A percentile compares a stretch with the other conserved stretches of the same genome.
phyloP scores from a whole-genome alignment of 1,140 invertebrate species.

The Bombus polaris region DNA sequence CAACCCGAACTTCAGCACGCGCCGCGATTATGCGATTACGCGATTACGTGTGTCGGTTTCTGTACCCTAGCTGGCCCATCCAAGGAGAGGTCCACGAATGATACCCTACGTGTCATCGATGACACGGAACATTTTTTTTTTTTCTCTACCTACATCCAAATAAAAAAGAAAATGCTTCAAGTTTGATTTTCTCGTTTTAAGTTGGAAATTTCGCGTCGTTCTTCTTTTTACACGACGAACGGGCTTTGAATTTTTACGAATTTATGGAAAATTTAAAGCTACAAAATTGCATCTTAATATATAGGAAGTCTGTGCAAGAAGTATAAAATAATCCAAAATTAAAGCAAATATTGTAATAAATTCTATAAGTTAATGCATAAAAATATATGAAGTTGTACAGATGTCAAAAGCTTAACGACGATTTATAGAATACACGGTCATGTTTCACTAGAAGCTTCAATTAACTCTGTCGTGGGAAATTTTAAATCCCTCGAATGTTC shows the following conservation, averaged over 20 bases:
- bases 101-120: slow-evolving; percentile 56
- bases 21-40: slow-evolving; percentile 83
- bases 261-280: too few species aligned
- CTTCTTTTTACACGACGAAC: too few species aligned
- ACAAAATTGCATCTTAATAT: background rate
- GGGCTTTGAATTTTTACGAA: too few species aligned
- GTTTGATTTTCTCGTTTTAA: background rate
- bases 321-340: too few species aligned
- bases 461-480: background rate
- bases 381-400: background rate
- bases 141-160: background rate
- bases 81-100: slow-evolving; percentile 54
- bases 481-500: too few species aligned
- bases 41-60: slow-evolving; percentile 82
- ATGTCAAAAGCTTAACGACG: background rate
- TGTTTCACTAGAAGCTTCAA: background rate
- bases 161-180: background rate
- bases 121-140: slow-evolving; percentile 68
- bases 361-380: too few species aligned
- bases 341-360: too few species aligned
- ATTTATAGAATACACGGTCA: background rate
- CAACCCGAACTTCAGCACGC: slow-evolving; percentile 81
- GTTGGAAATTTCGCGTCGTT: background rate
- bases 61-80: slow-evolving; percentile 40
- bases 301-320: too few species aligned